Evolutionary conservation across 2,888 invertebrate genomes (phyloP).

Genomic region (Nemurella pictetii): DNA sequence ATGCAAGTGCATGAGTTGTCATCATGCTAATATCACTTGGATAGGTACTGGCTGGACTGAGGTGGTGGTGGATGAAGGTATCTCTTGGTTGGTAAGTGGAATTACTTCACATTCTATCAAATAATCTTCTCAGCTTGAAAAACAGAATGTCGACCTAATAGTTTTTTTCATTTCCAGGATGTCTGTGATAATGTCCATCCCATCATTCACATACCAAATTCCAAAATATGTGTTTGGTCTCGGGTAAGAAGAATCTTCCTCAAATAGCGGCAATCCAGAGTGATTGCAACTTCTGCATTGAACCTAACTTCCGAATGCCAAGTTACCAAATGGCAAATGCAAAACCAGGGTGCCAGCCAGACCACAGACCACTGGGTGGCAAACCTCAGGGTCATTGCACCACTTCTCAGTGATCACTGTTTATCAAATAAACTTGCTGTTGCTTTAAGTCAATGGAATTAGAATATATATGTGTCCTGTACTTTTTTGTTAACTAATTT

Average conservation of each 20-base stretch:
- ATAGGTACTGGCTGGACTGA: background rate
- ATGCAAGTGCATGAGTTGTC: background rate
- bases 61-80: background rate
- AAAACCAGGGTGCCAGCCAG: background rate
- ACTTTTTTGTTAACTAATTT: background rate
- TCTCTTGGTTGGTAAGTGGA: background rate
- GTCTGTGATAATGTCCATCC: slow-evolving; percentile 84
- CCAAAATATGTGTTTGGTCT: slow-evolving; percentile 85
- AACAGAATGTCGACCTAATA: too few relatives aligned
- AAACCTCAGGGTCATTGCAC: too few relatives aligned
- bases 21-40: background rate
- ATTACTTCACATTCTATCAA: background rate
- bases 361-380: background rate
- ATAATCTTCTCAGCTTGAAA: background rate
- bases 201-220: slow-evolving; percentile 78
- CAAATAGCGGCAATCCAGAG: background rate
- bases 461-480: background rate
- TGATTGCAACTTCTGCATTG: background rate
- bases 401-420: too few relatives aligned
- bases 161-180: slow-evolving; percentile 62
- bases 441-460: background rate
- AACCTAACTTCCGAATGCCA: background rate
- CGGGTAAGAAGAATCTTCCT: slow-evolving; percentile 58
- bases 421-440: background rate
- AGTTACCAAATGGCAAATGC: background rate